Conservation (phyloP, 1,140 invertebrate species). For the Pentalonia nigronervosa region DNA sequence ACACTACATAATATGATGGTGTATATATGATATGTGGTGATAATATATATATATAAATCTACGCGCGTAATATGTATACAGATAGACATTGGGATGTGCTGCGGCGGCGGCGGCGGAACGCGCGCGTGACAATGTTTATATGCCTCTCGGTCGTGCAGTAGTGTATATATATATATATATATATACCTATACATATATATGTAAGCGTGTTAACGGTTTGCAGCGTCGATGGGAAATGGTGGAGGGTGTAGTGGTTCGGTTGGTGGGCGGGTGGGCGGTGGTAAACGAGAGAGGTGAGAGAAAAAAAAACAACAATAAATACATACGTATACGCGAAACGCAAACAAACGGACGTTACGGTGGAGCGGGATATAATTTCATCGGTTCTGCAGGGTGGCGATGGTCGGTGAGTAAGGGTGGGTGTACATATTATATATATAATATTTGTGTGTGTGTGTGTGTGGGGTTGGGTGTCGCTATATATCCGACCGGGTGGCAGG, state of each 20-base stretch:
- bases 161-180: not conserved
- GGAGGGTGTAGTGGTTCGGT: not conserved
- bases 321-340: not conserved
- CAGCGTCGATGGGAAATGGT: not conserved
- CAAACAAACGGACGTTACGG: conserved; percentile 51
- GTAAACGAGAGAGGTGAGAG: conserved; percentile 18
- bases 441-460: not conserved
- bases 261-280: not conserved
- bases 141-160: not conserved
- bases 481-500: not conserved
- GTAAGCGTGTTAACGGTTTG: not conserved
- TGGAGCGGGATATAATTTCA: not conserved
- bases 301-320: conserved; percentile 20
- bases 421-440: not conserved
- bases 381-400: not conserved
- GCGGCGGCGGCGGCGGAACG: not conserved
- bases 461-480: not conserved
- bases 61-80: not conserved
- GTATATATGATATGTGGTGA: too few species aligned
- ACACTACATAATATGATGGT: too few species aligned
- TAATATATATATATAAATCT: not conserved
- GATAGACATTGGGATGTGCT: not conserved
- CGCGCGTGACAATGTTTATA: conserved; percentile 24
- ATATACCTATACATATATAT: not conserved
- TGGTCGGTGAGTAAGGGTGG: not conserved